Evolutionary conservation across 2,888 invertebrate species (phyloP), one percentile per base, ranked within the genome.

Genomic region (Erebia ligea): DNA sequence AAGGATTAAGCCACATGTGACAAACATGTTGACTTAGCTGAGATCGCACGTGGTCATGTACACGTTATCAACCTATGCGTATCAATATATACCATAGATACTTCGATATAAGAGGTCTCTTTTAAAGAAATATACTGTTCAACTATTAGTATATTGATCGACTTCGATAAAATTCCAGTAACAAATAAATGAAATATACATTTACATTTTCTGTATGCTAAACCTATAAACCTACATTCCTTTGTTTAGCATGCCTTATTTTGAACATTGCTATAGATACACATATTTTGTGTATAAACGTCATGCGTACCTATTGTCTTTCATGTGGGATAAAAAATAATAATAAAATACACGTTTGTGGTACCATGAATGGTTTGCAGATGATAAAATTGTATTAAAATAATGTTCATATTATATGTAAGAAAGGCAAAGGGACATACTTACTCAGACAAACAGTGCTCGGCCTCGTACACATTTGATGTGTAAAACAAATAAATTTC

Each of bases 11-110:
- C 40, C 58, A 71, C 63, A 69, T 70, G 73, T 56, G 68, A 73
- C 63, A 59, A 76, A 70, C 72, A 66, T 74, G 54, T 81, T 81
- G 78, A 80, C 76, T 77, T 80, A 81, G 81, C 80, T 80, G 81
- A 48, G 50, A n/a, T 8, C 10, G 78, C 79, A 79, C 80, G 80
- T 80, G 89, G 82, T 75, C 48, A 42, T n/a, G n/a, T 70, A 64
- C 76, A 79, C 78, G 78, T 68, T 80, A 77, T 74, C 70, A 70
- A 74, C 75, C 73, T 78, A 75, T 76, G 74, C 76, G 56, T n/a
- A n/a, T n/a, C n/a, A n/a, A n/a, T n/a, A n/a, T n/a, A 57, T 25
- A 25, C 21, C 13, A 25, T 75, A 76, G 71, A 42, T 57, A 48
- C 63, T 48, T 63, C 25, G 61, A 69, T 65, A 62, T 19, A 45